Evolutionary conservation across 1,140 invertebrate genomes (phyloP).

Genomic region (Drosophila biarmipes): DNA sequence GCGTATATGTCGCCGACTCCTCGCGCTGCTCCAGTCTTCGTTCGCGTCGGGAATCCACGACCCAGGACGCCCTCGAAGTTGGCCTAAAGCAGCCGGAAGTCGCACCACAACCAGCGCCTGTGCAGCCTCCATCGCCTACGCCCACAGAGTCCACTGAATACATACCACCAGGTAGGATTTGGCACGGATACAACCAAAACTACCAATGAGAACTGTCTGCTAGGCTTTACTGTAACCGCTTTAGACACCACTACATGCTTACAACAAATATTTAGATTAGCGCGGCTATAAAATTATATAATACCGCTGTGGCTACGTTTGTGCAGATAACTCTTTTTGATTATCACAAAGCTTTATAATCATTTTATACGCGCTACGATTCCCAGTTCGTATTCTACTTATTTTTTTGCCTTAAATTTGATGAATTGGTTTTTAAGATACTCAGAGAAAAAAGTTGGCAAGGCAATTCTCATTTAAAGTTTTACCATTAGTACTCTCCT

Average conservation of each 20-base stretch:
- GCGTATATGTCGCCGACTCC: conserved; percentile 52
- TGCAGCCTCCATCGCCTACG: conserved; percentile 44
- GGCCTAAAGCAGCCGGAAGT: conserved; percentile 11
- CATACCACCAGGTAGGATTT: conserved; percentile 48
- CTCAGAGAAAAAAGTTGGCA: no score
- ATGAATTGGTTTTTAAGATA: no score
- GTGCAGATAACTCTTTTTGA: background rate
- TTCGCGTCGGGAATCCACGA: conserved; percentile 30
- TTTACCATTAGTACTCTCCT: background rate
- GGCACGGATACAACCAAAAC: background rate
- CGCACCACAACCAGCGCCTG: conserved; percentile 10
- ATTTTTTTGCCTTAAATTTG: no score
- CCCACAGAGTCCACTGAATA: conserved; percentile 57
- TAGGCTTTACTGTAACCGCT: background rate
- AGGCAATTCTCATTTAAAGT: background rate
- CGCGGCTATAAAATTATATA: conserved; percentile 26
- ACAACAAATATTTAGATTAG: conserved; percentile 13
- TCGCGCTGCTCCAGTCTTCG: conserved; percentile 55
- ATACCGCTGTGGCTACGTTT: background rate
- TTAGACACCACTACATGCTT: background rate
- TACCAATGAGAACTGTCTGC: background rate
- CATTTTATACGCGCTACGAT: background rate
- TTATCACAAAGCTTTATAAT: background rate
- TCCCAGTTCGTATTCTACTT: no score
- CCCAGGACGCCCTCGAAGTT: conserved; percentile 1